Evolutionary conservation across 2,113 vertebrate species (phyloP).

Genomic region (Rhea americana): DNA sequence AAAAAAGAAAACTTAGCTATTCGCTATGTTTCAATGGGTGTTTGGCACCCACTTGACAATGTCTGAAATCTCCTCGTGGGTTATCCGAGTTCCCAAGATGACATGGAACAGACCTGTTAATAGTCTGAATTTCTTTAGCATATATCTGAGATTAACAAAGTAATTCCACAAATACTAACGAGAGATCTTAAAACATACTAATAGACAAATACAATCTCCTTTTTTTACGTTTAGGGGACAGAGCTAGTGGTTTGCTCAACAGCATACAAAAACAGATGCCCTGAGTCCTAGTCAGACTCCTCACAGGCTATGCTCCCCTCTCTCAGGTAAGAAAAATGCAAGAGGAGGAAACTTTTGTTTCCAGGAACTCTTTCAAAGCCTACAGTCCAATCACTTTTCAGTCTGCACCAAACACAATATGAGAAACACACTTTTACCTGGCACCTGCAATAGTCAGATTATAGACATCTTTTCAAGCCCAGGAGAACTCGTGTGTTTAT

Average conservation of each 20-base stretch:
- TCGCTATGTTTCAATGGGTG: neutral
- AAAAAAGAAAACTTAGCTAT: neutral
- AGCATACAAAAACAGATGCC: neutral
- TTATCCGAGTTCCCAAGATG: neutral
- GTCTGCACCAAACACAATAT: neutral
- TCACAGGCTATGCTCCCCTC: neutral
- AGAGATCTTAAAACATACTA: slow-evolving; percentile 26
- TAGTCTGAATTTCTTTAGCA: neutral
- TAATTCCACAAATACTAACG: neutral
- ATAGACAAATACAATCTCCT: neutral
- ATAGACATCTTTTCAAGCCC: neutral
- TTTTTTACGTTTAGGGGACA: neutral
- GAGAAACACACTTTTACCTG: neutral
- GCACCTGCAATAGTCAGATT: neutral
- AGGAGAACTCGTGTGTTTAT: neutral
- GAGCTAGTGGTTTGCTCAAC: neutral
- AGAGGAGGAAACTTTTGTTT: neutral
- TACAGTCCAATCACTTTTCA: neutral
- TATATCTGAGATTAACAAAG: slow-evolving; percentile 23
- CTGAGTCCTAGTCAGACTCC: neutral
- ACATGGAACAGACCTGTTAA: neutral
- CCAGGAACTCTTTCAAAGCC: neutral
- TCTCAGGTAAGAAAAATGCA: neutral
- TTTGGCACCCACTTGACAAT: neutral
- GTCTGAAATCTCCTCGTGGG: neutral